phyloP scores from a whole-genome alignment of 2,888 invertebrate species.

The Torymus aiolomorphi region DNA sequence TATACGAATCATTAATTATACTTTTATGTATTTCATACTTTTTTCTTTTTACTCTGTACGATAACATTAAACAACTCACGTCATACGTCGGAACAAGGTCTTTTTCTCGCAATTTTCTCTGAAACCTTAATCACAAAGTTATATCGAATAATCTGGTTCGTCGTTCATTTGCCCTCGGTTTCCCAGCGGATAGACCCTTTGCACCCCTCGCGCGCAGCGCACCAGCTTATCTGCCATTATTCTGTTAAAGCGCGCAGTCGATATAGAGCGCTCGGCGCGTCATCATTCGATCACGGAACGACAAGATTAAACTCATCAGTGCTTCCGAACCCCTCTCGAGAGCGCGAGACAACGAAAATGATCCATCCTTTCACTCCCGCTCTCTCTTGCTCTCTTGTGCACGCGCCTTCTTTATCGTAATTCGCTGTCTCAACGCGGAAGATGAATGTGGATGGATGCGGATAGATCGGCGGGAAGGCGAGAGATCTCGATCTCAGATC shows the following conservation, averaged over 20 bases:
- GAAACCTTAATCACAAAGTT: constrained; percentile 22
- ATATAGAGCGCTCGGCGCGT: constrained; percentile 44
- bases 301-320: constrained; percentile 50
- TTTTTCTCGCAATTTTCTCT: neutral
- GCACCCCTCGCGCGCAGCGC: constrained; percentile 13
- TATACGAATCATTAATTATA: too few species aligned
- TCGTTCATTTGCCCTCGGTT: neutral
- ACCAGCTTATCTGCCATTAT: constrained; percentile 49
- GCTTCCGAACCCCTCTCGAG: neutral
- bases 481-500: constrained; percentile 44
- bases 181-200: neutral
- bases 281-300: constrained; percentile 47
- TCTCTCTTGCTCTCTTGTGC: constrained; percentile 29
- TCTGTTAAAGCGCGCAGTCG: constrained; percentile 34
- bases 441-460: constrained; percentile 48
- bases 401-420: constrained; percentile 39
- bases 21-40: too few species aligned
- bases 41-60: too few species aligned
- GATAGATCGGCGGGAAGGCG: constrained; percentile 34
- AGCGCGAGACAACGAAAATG: constrained; percentile 24
- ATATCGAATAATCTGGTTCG: constrained; percentile 9
- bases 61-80: too few species aligned
- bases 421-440: constrained; percentile 23
- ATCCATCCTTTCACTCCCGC: constrained; percentile 27
- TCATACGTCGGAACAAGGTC: neutral